Percentiles rank a stretch among this genome's conserved stretches.
phyloP scores from a whole-genome alignment of 2,797 vertebrate species.

The Malacoraja senta region DNA sequence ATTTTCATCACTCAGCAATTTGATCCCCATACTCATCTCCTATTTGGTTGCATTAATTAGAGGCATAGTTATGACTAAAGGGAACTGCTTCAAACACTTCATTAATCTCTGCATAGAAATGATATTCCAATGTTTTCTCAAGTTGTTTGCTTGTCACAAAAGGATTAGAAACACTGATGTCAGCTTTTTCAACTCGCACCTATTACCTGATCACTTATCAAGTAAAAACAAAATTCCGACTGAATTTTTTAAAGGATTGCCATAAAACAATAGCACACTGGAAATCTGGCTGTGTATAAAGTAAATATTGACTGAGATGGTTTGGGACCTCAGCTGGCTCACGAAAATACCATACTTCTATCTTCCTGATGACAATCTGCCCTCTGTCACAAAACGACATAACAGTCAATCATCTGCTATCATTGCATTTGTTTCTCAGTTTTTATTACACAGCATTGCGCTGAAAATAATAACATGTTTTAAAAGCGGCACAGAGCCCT shows the following conservation, averaged over 20 bases:
- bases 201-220: neutral
- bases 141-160: neutral
- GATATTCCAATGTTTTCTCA: neutral
- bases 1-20: neutral
- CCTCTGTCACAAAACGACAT: slow-evolving; percentile 9
- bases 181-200: neutral
- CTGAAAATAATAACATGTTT: slow-evolving; percentile 20
- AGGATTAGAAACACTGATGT: neutral
- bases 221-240: neutral
- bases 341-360: slow-evolving; percentile 7
- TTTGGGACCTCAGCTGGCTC: slow-evolving; percentile 18
- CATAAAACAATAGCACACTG: neutral
- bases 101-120: neutral
- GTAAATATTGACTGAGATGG: neutral
- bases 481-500: neutral
- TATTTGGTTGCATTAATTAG: neutral
- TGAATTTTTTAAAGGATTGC: neutral
- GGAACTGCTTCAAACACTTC: neutral
- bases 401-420: neutral
- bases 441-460: neutral
- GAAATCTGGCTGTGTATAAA: neutral
- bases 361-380: slow-evolving; percentile 2
- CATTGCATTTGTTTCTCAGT: slow-evolving; percentile 10
- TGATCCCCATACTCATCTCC: neutral
- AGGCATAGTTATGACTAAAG: neutral